These are phyloP conservation scores for Phoronis australis DNA, from an alignment of 2,888 invertebrate species.

Conservation along the genomic window DNA sequence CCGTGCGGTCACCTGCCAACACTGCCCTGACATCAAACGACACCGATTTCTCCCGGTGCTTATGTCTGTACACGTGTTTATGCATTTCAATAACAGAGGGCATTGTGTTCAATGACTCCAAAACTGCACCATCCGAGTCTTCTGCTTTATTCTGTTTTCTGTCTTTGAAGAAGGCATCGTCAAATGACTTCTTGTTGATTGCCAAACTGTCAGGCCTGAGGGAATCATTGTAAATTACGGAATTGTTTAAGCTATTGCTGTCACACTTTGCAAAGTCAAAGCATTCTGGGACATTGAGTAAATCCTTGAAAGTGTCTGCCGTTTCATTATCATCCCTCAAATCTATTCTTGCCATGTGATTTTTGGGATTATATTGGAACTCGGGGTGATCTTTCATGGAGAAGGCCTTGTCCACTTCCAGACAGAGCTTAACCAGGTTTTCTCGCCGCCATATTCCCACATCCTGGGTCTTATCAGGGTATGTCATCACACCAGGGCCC, in stretches of 20 bases:
- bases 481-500: constrained; percentile 48
- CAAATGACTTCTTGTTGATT: constrained; percentile 38
- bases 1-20: constrained; percentile 26
- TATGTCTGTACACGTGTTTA: constrained; percentile 38
- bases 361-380: constrained; percentile 34
- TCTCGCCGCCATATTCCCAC: constrained; percentile 50
- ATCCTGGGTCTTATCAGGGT: constrained; percentile 43
- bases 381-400: constrained; percentile 38
- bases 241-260: too few species aligned
- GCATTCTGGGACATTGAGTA: constrained; percentile 16
- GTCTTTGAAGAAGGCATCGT: constrained; percentile 36
- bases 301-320: constrained; percentile 5
- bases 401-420: constrained; percentile 32
- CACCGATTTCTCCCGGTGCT: constrained; percentile 16
- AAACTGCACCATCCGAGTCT: constrained; percentile 14
- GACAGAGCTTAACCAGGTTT: constrained; percentile 39
- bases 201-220: constrained; percentile 41
- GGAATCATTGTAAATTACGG: constrained; percentile 31
- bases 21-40: constrained; percentile 32
- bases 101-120: constrained; percentile 39
- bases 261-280: too few species aligned
- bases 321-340: constrained; percentile 11
- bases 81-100: constrained; percentile 39
- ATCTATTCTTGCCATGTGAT: constrained; percentile 26
- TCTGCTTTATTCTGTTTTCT: constrained; percentile 2